These are phyloP conservation scores for Smithornis capensis DNA, from an alignment of 2,113 vertebrate species.

Conservation along the genomic window DNA sequence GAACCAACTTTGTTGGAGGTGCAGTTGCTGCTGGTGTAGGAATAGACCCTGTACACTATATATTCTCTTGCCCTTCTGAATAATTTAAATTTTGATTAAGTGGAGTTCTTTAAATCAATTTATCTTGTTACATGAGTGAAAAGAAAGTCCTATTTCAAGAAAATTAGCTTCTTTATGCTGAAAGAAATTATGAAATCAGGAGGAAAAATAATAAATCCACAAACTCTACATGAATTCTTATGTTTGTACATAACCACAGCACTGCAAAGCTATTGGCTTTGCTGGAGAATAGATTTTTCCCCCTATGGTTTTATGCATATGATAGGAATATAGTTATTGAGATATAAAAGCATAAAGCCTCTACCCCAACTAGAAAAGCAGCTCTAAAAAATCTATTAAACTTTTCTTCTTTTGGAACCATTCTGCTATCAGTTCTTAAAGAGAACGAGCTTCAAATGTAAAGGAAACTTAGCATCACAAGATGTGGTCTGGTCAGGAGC, in stretches of 20 bases:
- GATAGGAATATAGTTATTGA: background rate
- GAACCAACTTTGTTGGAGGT: background rate
- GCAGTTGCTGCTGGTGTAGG: background rate
- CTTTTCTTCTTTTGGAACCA: background rate
- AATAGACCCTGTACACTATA: background rate
- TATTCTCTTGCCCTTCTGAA: conserved; percentile 5
- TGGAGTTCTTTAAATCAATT: conserved; percentile 32
- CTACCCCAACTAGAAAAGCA: background rate
- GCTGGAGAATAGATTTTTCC: background rate
- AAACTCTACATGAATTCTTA: background rate
- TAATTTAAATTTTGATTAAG: conserved; percentile 57
- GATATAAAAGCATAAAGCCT: background rate
- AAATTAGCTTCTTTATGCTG: conserved; percentile 2
- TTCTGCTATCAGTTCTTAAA: background rate
- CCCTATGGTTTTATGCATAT: background rate
- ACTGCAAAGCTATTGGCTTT: background rate
- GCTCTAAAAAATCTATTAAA: background rate
- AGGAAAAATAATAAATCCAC: conserved; percentile 4
- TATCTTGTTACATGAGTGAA: conserved; percentile 1
- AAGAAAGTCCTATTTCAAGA: conserved; percentile 9
- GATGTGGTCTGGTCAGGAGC: background rate
- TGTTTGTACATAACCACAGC: background rate
- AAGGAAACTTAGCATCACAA: background rate
- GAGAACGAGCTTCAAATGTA: background rate
- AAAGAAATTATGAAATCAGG: background rate